Evolutionary conservation across 2,888 invertebrate species (phyloP).

Genomic region (Capitulum mitella): DNA sequence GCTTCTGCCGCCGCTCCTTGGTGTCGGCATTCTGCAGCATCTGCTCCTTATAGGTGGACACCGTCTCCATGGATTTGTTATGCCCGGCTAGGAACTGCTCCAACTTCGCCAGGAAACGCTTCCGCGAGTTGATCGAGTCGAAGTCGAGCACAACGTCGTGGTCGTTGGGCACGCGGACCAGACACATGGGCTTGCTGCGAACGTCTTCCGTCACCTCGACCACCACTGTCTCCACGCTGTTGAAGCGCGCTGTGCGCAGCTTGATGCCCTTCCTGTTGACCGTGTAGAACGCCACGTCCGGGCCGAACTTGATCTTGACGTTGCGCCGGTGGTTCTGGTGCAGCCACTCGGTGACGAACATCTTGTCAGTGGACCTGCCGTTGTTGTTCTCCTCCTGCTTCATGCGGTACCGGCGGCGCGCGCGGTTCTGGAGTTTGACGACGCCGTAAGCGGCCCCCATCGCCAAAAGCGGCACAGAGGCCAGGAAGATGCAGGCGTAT

Average conservation of each 20-base stretch:
- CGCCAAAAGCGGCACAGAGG: slow-evolving; percentile 84
- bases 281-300: slow-evolving; percentile 75
- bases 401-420: slow-evolving; percentile 68
- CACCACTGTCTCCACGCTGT: slow-evolving; percentile 66
- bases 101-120: slow-evolving; percentile 78
- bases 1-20: slow-evolving; percentile 81
- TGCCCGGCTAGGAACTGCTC: slow-evolving; percentile 75
- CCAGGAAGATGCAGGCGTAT: slow-evolving; percentile 83
- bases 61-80: slow-evolving; percentile 69
- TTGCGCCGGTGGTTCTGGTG: slow-evolving; percentile 83
- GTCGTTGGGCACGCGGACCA: slow-evolving; percentile 74
- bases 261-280: slow-evolving; percentile 89
- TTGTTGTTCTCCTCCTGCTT: slow-evolving; percentile 66
- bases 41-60: slow-evolving; percentile 54
- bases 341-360: slow-evolving; percentile 89
- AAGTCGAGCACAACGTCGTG: slow-evolving; percentile 89
- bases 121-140: slow-evolving; percentile 67
- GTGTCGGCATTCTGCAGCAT: slow-evolving; percentile 89
- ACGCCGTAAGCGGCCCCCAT: slow-evolving; percentile 88
- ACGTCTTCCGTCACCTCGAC: slow-evolving; percentile 79
- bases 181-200: slow-evolving; percentile 58
- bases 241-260: slow-evolving; percentile 69
- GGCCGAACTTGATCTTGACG: slow-evolving; percentile 83
- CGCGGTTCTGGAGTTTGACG: slow-evolving; percentile 81
- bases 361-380: slow-evolving; percentile 67